Conservation (phyloP, 2,113 vertebrate genomes). For the Menidia beryllina region DNA sequence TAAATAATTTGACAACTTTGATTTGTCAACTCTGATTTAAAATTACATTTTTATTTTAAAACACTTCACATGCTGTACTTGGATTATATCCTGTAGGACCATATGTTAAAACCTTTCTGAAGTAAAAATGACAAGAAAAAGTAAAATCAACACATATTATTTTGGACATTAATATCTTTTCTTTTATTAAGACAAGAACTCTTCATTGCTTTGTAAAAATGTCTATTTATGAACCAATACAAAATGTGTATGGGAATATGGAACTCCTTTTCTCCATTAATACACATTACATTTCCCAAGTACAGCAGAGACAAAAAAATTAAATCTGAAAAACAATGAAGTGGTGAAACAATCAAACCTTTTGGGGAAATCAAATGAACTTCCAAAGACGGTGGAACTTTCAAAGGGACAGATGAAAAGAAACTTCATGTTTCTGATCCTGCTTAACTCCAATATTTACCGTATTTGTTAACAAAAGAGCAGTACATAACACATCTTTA, state of each 20-base stretch:
- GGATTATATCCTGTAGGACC: too few relatives aligned
- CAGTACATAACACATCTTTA: conserved; percentile 82
- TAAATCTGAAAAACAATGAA: conserved; percentile 80
- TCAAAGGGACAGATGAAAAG: conserved; percentile 73
- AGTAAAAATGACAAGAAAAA: neutral
- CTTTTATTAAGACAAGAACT: conserved; percentile 90
- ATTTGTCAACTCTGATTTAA: too few relatives aligned
- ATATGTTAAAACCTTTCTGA: neutral
- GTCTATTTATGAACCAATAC: conserved; percentile 90
- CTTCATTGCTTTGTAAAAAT: conserved; percentile 88
- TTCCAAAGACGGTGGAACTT: conserved; percentile 63
- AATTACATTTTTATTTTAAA: too few relatives aligned
- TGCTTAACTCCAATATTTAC: conserved; percentile 72
- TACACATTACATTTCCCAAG: conserved; percentile 86
- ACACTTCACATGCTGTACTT: too few relatives aligned
- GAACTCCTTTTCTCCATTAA: conserved; percentile 84
- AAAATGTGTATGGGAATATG: conserved; percentile 89
- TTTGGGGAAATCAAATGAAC: conserved; percentile 63
- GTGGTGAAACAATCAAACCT: conserved; percentile 76
- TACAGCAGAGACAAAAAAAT: conserved; percentile 86
- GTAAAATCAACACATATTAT: conserved; percentile 70
- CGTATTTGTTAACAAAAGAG: conserved; percentile 80
- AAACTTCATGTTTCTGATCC: conserved; percentile 72
- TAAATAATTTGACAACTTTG: too few relatives aligned
- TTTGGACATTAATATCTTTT: conserved; percentile 88